A percentile compares a stretch with the other conserved stretches of the same genome.
Evolutionary conservation across 2,888 invertebrate genomes (phyloP).

Genomic region (Ophion slaviceki): DNA sequence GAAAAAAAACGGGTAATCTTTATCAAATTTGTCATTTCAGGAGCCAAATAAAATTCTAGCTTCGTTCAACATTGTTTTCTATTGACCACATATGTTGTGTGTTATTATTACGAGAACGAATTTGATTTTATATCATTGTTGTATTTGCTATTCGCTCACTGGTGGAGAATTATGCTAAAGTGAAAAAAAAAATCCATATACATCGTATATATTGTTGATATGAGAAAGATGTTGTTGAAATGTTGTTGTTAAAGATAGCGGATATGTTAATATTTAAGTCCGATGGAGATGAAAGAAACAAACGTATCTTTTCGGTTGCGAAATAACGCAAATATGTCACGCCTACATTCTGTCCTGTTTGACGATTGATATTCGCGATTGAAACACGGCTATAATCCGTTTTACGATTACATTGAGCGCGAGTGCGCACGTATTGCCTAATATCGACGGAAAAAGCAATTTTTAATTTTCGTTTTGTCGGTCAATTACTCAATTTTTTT

Average conservation of each 20-base stretch:
- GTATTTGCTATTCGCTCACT: constrained; percentile 23
- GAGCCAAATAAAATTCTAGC: background rate
- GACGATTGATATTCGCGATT: constrained; percentile 21
- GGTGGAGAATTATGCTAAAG: constrained; percentile 39
- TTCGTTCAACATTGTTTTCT: background rate
- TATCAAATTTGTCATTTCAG: constrained; percentile 11
- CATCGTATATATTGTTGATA: constrained; percentile 72
- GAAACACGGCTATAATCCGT: constrained; percentile 2
- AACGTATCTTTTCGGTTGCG: constrained; percentile 20
- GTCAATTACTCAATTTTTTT: background rate
- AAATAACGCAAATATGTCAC: constrained; percentile 17
- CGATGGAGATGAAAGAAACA: constrained; percentile 37
- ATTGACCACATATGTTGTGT: background rate
- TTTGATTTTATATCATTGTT: constrained; percentile 14
- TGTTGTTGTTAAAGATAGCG: constrained; percentile 81
- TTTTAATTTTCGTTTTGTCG: constrained; percentile 2
- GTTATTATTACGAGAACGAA: constrained; percentile 7
- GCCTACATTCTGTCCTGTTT: constrained; percentile 20
- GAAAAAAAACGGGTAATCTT: constrained; percentile 16
- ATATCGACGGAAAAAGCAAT: constrained; percentile 24
- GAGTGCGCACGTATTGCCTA: constrained; percentile 16
- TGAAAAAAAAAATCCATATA: constrained; percentile 37
- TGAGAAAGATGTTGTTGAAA: constrained; percentile 76
- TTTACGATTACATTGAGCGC: constrained; percentile 9
- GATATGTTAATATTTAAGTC: constrained; percentile 75